Evolutionary conservation across 1,140 invertebrate species (phyloP), one percentile per base, ranked within the genome.

Genomic region (Polyergus mexicanus): DNA sequence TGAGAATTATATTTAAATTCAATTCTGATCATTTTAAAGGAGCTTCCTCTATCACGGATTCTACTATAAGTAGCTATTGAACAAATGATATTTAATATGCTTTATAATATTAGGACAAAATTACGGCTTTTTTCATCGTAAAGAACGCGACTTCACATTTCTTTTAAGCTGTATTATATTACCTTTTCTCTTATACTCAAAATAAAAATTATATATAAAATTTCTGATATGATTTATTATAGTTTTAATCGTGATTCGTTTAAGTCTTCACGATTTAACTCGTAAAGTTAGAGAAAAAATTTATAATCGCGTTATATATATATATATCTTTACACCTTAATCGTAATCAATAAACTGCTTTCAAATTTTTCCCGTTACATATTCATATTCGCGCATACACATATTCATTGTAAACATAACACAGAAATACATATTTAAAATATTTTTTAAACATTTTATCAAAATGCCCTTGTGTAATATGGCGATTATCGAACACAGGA

Each of bases 111-210:
- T 19, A 51, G 16, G 1, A 51, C 47, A 51, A 51, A 51, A 51
- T 51, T 51, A 51, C 1, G 16, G 47, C 5, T 51, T 19, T 51
- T 51, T 51, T 47, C 13, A 16, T 47, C 16, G 47, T 51, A 19
- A 51, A 51, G 3, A 51, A 16, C 47, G 3, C 44, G 41, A 44
- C 0, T 44, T 44, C 2, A 11, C 22, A 60, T 16, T 54, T 60
- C 72, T 16, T 65, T 77, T 77, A 22, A 65, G 35, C 35, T 76
- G 11, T 54, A 74, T 13, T 19, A 35, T 47, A 7, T 62, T 76
- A 25, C 19, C 44, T 47, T 4, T 47, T 13, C 13, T 63, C 41
- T 32, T 77, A 19, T 38, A 77, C 11, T 7, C 16, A 6, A 63
- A 44, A 10, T 77, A 11, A 44, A 44, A 63, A 32, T 28, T 0